Evolutionary conservation across 2,888 invertebrate genomes (phyloP).

Genomic region (Lasioglossum figueresi): DNA sequence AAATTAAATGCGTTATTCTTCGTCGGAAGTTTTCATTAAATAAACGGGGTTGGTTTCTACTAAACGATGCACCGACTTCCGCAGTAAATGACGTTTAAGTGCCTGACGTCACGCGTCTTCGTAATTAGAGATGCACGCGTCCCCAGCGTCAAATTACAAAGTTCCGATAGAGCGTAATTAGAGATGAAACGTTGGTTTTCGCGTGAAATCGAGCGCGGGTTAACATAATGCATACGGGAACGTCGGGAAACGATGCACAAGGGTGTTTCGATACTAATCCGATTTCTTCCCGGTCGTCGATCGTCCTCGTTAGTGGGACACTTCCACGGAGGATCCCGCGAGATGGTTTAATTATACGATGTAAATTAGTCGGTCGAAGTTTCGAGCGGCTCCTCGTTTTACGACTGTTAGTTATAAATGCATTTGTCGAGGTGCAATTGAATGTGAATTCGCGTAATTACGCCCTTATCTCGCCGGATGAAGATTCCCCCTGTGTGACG

Average conservation of each 20-base stretch:
- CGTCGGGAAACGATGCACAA: background rate
- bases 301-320: conserved; percentile 37
- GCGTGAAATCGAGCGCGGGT: background rate
- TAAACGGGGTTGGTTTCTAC: background rate
- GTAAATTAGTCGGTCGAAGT: conserved; percentile 42
- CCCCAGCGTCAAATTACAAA: background rate
- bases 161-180: background rate
- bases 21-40: no score
- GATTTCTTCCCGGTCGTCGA: conserved; percentile 28
- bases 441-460: conserved; percentile 34
- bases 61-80: background rate
- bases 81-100: background rate
- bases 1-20: background rate
- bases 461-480: conserved; percentile 20
- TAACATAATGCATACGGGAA: conserved; percentile 3
- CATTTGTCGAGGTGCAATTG: conserved; percentile 43
- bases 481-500: conserved; percentile 28
- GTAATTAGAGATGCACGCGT: background rate
- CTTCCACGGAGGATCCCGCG: conserved; percentile 1
- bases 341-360: conserved; percentile 56
- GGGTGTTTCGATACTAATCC: conserved; percentile 14
- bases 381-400: conserved; percentile 32
- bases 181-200: background rate
- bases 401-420: conserved; percentile 50
- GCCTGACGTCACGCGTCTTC: background rate